Conservation (phyloP, 1,140 invertebrate genomes). For the Tetramorium simillimum region DNA sequence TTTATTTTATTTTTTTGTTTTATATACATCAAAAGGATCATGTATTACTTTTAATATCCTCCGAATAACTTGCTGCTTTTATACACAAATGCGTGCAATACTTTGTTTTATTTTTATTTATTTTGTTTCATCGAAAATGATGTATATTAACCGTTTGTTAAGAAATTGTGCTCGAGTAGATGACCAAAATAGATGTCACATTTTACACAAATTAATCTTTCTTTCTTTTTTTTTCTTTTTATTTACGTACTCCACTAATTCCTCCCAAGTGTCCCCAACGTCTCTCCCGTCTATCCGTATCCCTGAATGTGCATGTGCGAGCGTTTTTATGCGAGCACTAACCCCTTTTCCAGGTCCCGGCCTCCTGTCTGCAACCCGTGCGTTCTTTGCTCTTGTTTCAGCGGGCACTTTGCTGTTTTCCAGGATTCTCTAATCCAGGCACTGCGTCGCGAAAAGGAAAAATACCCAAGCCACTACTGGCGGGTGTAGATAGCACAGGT, state of each 20-base stretch:
- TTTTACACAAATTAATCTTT: constrained; percentile 41
- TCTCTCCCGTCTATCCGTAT: constrained; percentile 10
- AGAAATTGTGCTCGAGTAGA: constrained; percentile 22
- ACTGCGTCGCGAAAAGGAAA: constrained; percentile 93
- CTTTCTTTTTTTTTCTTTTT: not conserved
- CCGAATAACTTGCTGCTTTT: constrained; percentile 17
- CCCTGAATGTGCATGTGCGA: constrained; percentile 82
- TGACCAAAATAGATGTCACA: constrained; percentile 27
- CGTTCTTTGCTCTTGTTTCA: constrained; percentile 88
- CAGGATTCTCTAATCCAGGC: constrained; percentile 94
- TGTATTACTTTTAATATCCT: not conserved
- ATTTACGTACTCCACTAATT: constrained; percentile 16
- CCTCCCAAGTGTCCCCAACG: not conserved
- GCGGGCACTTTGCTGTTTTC: constrained; percentile 94
- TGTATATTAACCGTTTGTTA: constrained; percentile 13
- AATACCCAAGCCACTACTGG: constrained; percentile 92
- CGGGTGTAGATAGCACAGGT: constrained; percentile 88
- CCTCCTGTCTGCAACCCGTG: constrained; percentile 84
- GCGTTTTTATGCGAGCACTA: constrained; percentile 83
- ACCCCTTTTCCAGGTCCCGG: constrained; percentile 85
- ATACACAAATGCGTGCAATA: constrained; percentile 42
- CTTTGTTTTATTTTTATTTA: constrained; percentile 35
- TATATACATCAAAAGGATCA: not conserved
- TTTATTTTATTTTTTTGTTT: constrained; percentile 7
- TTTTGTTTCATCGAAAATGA: not conserved